Evolutionary conservation across 2,113 vertebrate genomes (phyloP).

Genomic region (Brachypodius melanocephalos): DNA sequence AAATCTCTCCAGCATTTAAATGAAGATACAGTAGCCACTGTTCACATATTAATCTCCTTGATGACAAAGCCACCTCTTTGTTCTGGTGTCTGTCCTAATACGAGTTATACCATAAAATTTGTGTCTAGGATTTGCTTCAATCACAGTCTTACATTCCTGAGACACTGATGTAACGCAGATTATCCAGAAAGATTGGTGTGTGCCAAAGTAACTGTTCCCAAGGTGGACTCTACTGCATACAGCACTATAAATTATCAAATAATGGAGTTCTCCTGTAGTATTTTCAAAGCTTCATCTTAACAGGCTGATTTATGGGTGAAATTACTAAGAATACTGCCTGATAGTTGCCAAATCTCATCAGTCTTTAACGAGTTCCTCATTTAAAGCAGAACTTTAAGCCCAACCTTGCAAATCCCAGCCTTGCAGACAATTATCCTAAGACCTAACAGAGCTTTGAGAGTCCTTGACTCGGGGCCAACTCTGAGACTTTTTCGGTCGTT

Average conservation of each 20-base stretch:
- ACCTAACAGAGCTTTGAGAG: neutral
- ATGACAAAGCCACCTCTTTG: conserved; percentile 59
- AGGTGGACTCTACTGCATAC: conserved; percentile 20
- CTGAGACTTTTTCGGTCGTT: neutral
- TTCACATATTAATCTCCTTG: conserved; percentile 58
- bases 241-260: conserved; percentile 50
- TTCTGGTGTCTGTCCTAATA: conserved; percentile 56
- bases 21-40: conserved; percentile 53
- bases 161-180: conserved; percentile 63
- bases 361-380: conserved; percentile 15
- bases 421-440: conserved; percentile 6
- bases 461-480: neutral
- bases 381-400: conserved; percentile 13
- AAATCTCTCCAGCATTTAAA: conserved; percentile 53
- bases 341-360: conserved; percentile 43
- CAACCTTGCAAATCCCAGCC: neutral
- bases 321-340: conserved; percentile 39
- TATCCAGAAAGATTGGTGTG: conserved; percentile 54
- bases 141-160: conserved; percentile 56
- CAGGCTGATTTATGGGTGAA: conserved; percentile 51
- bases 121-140: conserved; percentile 65
- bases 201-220: conserved; percentile 62
- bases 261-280: conserved; percentile 52
- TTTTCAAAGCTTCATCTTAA: conserved; percentile 54
- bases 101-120: conserved; percentile 43